Base-by-base conservation (phyloP, 2,797 vertebrate genomes). In the Rhabdomys pumilio region DNA sequence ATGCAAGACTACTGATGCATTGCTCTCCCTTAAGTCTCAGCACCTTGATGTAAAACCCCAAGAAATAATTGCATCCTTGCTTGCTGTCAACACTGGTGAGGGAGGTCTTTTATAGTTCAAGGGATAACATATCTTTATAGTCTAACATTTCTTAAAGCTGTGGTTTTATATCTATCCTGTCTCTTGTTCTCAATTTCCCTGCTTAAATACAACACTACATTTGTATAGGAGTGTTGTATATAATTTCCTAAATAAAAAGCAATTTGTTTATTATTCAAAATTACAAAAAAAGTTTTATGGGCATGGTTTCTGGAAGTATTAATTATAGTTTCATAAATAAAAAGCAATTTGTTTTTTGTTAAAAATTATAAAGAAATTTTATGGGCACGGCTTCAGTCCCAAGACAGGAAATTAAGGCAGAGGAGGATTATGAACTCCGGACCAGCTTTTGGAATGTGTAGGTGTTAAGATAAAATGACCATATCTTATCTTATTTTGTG, bases 191-290 rank as follows among this genome's bases (percentile, higher is more conserved):
- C n/a, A 38, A 59, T 89, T 91, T 87, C 31, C 87, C 14, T 72
- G 65, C 29, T 72, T 77, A 73, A 90, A 14, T 65, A 57, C 34
- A 84, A 38, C 47, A 9, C 8, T 83, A 47, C 17, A 50, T 34
- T 13, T 65, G 1, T 34, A 84, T 7, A 10, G 26, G 29, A 65
- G 6, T 17, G 20, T 22, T 65, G 5, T 65, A 47, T 1, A 0
- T 83, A 88, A 22, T 81, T 92, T 83, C 79, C 2, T 29, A 69
- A 95, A 50, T 15, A 81, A 11, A 8, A 85, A 93, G 41, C 10
- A 76, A 75, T 22, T 8, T 41, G 50, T 50, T 47, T 47, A 50
- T 72, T 72, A 31, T 90, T 85, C 38, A 93, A 96, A 90, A 15
- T 67, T 67, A 67, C 65, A 34, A 67, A 67, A 67, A 13, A 67